Base-by-base conservation (phyloP, 2,888 invertebrate genomes). In the Pheosia gnoma region DNA sequence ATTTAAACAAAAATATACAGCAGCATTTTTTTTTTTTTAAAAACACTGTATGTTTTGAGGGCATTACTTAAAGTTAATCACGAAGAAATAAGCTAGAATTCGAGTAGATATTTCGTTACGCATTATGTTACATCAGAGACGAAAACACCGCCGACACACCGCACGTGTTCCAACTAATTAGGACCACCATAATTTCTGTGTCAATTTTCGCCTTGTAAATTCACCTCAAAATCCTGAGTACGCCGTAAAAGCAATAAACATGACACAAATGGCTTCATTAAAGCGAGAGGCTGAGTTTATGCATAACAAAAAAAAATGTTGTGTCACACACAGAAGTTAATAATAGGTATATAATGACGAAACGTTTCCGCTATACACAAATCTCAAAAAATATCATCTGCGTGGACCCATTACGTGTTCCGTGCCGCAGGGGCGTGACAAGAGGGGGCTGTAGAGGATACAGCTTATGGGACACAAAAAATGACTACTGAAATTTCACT, bases 211-310 rank as follows among this genome's bases (percentile, higher is more conserved):
- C 87, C 83, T 86, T 88, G 83, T 92, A 93, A 93, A 91, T 93
- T 88, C 82, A 81, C 84, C 81, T 85, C 87, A 85, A 91, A 91
- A 91, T 89, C 91, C 87, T 77, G 84, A 83, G 89, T 87, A 84
- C 86, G 86, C 86, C 88, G 85, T 92, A 89, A 93, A 90, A 86
- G 90, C 86, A 89, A 92, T 92, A 93, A 92, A 92, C 85, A 86
- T 91, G 93, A 93, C 92, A 84, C 79, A 90, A 93, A 93, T 87
- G 87, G 86, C 89, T 93, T 93, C 92, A 93, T 93, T 93, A 93
- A 87, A 82, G 81, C 81, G 72, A 76, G 81, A 82, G 89, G 89
- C 88, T 90, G 88, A 78, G 87, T 84, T 82, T 84, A 84, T 75
- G 80, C 72, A 83, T 86, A 88, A 86, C 88, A 90, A 92, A 92